phyloP scores from a whole-genome alignment of 1,140 invertebrate genomes.

The Leptinotarsa texana region DNA sequence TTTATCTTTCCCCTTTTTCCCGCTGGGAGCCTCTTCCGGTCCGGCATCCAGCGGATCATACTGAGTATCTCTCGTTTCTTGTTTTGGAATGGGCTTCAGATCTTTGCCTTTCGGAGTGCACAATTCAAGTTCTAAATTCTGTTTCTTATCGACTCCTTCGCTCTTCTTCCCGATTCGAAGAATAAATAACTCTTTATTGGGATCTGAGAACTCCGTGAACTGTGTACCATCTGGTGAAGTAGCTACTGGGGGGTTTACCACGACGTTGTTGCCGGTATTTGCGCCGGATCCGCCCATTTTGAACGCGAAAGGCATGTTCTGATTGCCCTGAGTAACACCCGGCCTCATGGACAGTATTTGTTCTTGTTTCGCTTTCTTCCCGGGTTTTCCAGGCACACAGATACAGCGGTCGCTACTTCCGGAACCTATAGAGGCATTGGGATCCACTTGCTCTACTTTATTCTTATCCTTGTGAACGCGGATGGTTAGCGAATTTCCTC shows the following conservation, averaged over 20 bases:
- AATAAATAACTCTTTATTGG: constrained; percentile 54
- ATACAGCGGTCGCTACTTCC: background rate
- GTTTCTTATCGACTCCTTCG: constrained; percentile 51
- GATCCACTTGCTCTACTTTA: constrained; percentile 43
- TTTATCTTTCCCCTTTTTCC: constrained; percentile 37
- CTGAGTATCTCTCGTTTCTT: constrained; percentile 52
- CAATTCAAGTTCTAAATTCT: constrained; percentile 54
- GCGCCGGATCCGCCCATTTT: constrained; percentile 41
- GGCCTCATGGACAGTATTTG: constrained; percentile 38
- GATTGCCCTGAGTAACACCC: constrained; percentile 35
- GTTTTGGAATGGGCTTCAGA: constrained; percentile 51
- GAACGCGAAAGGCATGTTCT: constrained; percentile 46
- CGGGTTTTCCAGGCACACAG: background rate
- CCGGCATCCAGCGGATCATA: constrained; percentile 46
- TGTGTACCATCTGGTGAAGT: constrained; percentile 47
- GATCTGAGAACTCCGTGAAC: constrained; percentile 52
- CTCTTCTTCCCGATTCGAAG: constrained; percentile 51
- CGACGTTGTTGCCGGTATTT: constrained; percentile 40
- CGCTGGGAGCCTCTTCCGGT: background rate
- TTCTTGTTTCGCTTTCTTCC: constrained; percentile 24
- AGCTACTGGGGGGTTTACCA: constrained; percentile 46
- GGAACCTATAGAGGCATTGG: constrained; percentile 12
- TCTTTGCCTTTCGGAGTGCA: constrained; percentile 52
- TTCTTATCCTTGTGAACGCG: constrained; percentile 52
- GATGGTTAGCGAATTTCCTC: constrained; percentile 54